Evolutionary conservation across 2,888 invertebrate genomes (phyloP).

Genomic region (Caenorhabditis becei): DNA sequence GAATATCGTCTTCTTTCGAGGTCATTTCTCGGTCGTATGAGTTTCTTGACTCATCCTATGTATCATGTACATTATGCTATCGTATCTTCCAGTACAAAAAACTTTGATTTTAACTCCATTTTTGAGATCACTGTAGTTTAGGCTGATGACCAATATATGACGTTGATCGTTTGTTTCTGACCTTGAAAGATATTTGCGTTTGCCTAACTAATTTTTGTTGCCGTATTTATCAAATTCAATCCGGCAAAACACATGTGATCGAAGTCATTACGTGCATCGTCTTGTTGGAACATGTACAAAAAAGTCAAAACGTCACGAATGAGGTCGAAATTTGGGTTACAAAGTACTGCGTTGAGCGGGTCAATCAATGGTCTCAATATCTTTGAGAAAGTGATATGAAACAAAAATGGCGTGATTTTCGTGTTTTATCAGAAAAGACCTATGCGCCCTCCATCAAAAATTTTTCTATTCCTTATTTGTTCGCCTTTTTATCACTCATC

Average conservation of each 20-base stretch:
- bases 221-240: conserved; percentile 19
- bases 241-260: conserved; percentile 15
- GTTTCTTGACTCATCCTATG: conserved; percentile 28
- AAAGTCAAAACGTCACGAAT: conserved; percentile 7
- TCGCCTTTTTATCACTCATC: conserved; percentile 44
- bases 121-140: conserved; percentile 13
- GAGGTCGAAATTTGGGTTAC: conserved; percentile 14
- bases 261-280: not conserved
- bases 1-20: conserved; percentile 58
- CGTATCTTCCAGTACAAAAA: not conserved
- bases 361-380: conserved; percentile 29
- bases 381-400: conserved; percentile 4
- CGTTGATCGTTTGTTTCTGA: not conserved
- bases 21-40: conserved; percentile 64
- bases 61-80: conserved; percentile 32
- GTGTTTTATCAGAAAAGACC: conserved; percentile 38
- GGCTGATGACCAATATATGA: conserved; percentile 1
- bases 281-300: not conserved
- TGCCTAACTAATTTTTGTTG: conserved; percentile 5
- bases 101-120: not conserved
- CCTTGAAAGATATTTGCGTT: conserved; percentile 5
- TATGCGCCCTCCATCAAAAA: conserved; percentile 24
- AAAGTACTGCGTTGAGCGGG: not conserved
- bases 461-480: conserved; percentile 22
- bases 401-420: conserved; percentile 49